Evolutionary conservation across 2,113 vertebrate species (phyloP).

Genomic region (Azemiops feae): DNA sequence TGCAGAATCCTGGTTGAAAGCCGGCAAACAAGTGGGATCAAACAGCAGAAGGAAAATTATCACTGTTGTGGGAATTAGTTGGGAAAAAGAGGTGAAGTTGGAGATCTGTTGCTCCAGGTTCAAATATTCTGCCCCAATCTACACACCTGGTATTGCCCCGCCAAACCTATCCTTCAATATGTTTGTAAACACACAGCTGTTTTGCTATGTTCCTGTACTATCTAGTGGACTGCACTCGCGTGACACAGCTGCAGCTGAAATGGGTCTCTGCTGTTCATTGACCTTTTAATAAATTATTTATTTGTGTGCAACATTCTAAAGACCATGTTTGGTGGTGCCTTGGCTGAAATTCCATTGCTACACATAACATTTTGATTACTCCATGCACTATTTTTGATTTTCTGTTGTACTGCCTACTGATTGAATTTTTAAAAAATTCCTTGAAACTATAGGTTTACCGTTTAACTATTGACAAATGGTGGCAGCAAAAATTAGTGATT

Average conservation of each 20-base stretch:
- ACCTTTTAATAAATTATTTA: background rate
- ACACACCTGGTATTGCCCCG: background rate
- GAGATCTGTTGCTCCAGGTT: background rate
- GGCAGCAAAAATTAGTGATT: background rate
- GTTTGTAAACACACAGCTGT: background rate
- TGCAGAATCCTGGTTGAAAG: background rate
- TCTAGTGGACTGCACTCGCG: background rate
- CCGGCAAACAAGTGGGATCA: background rate
- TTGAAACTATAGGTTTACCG: background rate
- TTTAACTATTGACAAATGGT: background rate
- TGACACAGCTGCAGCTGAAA: background rate
- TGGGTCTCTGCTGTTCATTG: background rate
- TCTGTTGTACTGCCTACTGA: background rate
- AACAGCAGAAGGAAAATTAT: background rate
- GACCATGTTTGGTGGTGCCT: background rate
- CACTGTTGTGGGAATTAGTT: background rate
- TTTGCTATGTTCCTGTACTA: background rate
- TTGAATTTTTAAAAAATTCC: background rate
- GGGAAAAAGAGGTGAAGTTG: background rate
- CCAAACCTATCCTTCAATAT: too few relatives aligned
- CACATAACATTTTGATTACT: background rate
- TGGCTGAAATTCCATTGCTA: background rate
- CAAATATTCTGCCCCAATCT: background rate
- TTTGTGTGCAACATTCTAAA: background rate
- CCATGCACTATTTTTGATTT: background rate